Evolutionary conservation across 2,888 invertebrate genomes (phyloP), one percentile per base, ranked within the genome.

Genomic region (Bedellia somnulentella): DNA sequence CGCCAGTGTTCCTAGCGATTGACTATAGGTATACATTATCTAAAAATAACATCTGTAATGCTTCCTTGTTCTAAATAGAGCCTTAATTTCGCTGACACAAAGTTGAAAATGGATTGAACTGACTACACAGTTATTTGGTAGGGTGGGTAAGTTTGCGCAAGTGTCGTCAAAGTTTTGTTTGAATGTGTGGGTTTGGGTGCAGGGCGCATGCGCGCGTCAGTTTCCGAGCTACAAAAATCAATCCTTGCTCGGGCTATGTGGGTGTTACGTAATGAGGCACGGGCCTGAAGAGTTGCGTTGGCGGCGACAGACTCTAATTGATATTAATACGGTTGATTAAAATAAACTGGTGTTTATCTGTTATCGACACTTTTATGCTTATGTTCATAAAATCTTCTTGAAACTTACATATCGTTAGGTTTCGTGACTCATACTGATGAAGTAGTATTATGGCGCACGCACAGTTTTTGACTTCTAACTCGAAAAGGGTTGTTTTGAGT

Each of bases 221-320:
- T n/a, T n/a, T n/a, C n/a, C n/a, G n/a, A n/a, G n/a, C n/a, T n/a
- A n/a, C n/a, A 70, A 73, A 75, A 75, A 75, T 73, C 73, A 70
- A 75, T 75, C 58, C 62, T 16, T 6, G 18, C 18, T 11, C 45
- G 45, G 47, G 45, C 54, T 55, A 57, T 57, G 71, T 70, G 63
- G 67, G 68, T 46, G 71, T 73, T 75, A 73, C 60, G 66, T 73
- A 73, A 75, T 57, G 51, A 51, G 41, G 52, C 55, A 60, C 54
- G 56, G 49, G n/a, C n/a, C n/a, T n/a, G n/a, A n/a, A n/a, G n/a
- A 21, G 5, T 52, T 46, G 48, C 47, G 50, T 52, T 44, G 47
- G 43, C 52, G 53, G 47, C 49, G 47, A 49, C 51, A 46, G 47
- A 42, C 6, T 43, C 43, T 64, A 59, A 68, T 64, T 60, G 49